Percentiles rank a stretch among this genome's conserved stretches.
phyloP scores from a whole-genome alignment of 2,888 invertebrate species.

The Troglohyphantes excavatus region DNA sequence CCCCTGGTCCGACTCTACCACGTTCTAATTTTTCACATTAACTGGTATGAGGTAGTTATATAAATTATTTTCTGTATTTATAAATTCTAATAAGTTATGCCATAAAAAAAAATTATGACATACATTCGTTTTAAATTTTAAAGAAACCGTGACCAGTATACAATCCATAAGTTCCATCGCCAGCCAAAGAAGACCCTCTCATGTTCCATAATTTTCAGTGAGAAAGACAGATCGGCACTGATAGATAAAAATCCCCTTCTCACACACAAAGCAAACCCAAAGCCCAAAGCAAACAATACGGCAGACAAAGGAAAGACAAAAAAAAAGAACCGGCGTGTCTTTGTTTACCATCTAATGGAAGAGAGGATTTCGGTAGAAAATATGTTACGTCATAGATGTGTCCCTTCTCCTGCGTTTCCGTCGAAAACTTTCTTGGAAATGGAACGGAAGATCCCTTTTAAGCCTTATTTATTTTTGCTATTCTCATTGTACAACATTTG shows the following conservation, averaged over 20 bases:
- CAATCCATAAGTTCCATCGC: no score
- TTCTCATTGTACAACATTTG: slow-evolving; percentile 43
- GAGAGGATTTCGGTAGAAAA: slow-evolving; percentile 43
- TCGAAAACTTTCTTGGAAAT: neutral
- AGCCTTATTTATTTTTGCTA: slow-evolving; percentile 44
- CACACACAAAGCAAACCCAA: neutral
- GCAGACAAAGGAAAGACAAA: neutral
- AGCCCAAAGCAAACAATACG: neutral
- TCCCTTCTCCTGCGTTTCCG: slow-evolving; percentile 7
- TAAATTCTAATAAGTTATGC: no score
- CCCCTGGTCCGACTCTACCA: no score
- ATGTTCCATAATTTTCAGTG: neutral
- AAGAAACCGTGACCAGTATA: no score
- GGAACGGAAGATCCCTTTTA: slow-evolving; percentile 28
- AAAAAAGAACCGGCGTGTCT: slow-evolving; percentile 40
- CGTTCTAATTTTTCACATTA: no score
- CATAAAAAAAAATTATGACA: no score
- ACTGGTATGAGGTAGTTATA: no score
- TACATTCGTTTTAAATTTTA: no score
- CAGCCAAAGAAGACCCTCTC: neutral
- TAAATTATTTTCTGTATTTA: no score
- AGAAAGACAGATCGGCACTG: neutral
- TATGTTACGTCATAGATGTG: slow-evolving; percentile 23
- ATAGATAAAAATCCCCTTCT: neutral
- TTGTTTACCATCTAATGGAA: slow-evolving; percentile 67